Percentiles rank a stretch among this genome's conserved stretches.
Evolutionary conservation across 2,113 vertebrate genomes (phyloP).

Genomic region (Hepsetus odoe): DNA sequence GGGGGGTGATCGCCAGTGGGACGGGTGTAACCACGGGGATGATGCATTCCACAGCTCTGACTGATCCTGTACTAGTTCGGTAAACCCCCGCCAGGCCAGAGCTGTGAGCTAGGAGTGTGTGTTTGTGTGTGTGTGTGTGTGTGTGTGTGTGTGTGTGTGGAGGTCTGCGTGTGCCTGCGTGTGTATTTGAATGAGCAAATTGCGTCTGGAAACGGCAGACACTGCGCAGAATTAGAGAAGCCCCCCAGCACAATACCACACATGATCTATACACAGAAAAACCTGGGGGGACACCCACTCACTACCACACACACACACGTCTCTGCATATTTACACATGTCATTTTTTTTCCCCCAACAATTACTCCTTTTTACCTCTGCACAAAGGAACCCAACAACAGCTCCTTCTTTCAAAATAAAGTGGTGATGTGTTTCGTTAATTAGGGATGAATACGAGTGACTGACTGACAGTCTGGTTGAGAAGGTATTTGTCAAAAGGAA

Average conservation of each 20-base stretch:
- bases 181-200: conserved; percentile 36
- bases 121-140: conserved; percentile 16
- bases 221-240: conserved; percentile 34
- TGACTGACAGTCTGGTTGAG: no score
- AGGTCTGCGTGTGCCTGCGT: background rate
- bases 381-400: background rate
- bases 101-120: conserved; percentile 8
- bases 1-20: conserved; percentile 57
- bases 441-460: no score
- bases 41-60: conserved; percentile 60
- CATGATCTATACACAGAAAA: conserved; percentile 38
- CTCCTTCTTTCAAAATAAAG: no score
- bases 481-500: no score
- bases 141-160: conserved; percentile 24
- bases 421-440: no score
- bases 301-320: conserved; percentile 17
- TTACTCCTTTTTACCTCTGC: background rate
- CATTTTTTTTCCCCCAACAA: background rate
- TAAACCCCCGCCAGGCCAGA: conserved; percentile 19
- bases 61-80: conserved; percentile 44
- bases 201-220: background rate
- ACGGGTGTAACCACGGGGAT: conserved; percentile 62
- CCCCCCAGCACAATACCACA: conserved; percentile 56
- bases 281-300: conserved; percentile 22
- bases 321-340: conserved; percentile 8